phyloP scores from a whole-genome alignment of 2,113 vertebrate species.

The Eptatretus burgeri region DNA sequence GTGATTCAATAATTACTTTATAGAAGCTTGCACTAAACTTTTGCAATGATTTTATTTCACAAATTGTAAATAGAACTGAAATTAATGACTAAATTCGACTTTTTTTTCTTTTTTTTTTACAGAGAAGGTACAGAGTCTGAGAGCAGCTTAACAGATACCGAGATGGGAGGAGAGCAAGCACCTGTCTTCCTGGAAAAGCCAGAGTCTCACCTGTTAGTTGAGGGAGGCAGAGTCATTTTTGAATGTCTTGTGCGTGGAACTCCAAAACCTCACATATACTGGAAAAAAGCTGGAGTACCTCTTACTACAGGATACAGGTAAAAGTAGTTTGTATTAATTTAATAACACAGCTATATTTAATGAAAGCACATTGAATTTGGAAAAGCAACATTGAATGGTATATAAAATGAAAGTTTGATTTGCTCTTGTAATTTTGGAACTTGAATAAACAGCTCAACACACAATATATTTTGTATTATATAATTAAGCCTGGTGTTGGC shows the following conservation, averaged over 20 bases:
- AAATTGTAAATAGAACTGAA: too few relatives aligned
- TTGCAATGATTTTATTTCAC: too few relatives aligned
- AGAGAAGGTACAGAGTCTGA: not conserved
- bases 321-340: too few relatives aligned
- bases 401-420: not conserved
- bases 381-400: too few relatives aligned
- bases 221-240: slow-evolving; percentile 58
- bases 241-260: slow-evolving; percentile 64
- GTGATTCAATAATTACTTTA: too few relatives aligned
- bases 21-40: too few relatives aligned
- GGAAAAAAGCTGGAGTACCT: slow-evolving; percentile 73
- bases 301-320: slow-evolving; percentile 86
- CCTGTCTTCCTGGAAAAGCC: slow-evolving; percentile 59
- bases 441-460: not conserved
- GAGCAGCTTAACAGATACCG: slow-evolving; percentile 13
- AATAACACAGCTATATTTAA: too few relatives aligned
- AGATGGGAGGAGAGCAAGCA: slow-evolving; percentile 16
- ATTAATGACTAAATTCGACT: not conserved
- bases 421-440: slow-evolving; percentile 1
- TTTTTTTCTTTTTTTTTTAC: not conserved
- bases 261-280: slow-evolving; percentile 65
- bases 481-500: too few relatives aligned
- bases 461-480: too few relatives aligned
- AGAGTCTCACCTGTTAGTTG: slow-evolving; percentile 44
- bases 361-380: too few relatives aligned